phyloP scores from a whole-genome alignment of 2,888 invertebrate genomes.

The Conops quadrifasciatus region DNA sequence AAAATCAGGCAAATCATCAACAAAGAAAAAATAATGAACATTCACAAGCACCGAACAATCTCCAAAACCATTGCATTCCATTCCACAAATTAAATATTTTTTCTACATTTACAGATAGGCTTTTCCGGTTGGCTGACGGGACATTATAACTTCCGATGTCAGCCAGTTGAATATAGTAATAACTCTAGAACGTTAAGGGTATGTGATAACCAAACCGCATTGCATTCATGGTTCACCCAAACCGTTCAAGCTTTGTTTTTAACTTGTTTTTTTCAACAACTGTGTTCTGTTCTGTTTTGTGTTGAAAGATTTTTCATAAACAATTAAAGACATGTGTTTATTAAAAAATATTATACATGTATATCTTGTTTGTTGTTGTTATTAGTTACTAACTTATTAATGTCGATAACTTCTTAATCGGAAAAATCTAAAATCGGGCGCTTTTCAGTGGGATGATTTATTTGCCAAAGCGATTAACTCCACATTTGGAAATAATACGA shows the following conservation, averaged over 20 bases:
- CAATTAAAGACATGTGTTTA: not conserved
- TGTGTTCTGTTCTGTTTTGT: not conserved
- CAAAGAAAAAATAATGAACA: not conserved
- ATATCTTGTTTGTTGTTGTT: too few species aligned
- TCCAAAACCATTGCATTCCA: constrained; percentile 6
- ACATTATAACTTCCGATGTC: constrained; percentile 94
- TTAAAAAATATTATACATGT: too few species aligned
- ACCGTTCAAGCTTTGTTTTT: not conserved
- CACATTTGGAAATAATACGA: constrained; percentile 38
- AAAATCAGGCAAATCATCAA: not conserved
- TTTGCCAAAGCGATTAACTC: constrained; percentile 13
- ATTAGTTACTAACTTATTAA: too few species aligned
- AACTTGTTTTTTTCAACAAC: constrained; percentile 32
- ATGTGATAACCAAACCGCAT: constrained; percentile 62
- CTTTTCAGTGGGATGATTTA: constrained; percentile 38
- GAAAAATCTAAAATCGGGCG: constrained; percentile 25
- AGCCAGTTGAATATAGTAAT: constrained; percentile 95
- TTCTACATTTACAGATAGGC: constrained; percentile 75
- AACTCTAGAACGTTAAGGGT: constrained; percentile 91
- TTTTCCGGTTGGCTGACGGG: constrained; percentile 94
- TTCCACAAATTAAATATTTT: constrained; percentile 38
- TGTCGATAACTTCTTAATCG: constrained; percentile 28
- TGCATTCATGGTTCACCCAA: not conserved
- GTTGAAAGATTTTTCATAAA: not conserved
- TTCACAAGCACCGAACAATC: constrained; percentile 30